These are phyloP conservation scores for Lasioglossum lativentre DNA, from an alignment of 2,888 invertebrate genomes.

Conservation along the genomic window DNA sequence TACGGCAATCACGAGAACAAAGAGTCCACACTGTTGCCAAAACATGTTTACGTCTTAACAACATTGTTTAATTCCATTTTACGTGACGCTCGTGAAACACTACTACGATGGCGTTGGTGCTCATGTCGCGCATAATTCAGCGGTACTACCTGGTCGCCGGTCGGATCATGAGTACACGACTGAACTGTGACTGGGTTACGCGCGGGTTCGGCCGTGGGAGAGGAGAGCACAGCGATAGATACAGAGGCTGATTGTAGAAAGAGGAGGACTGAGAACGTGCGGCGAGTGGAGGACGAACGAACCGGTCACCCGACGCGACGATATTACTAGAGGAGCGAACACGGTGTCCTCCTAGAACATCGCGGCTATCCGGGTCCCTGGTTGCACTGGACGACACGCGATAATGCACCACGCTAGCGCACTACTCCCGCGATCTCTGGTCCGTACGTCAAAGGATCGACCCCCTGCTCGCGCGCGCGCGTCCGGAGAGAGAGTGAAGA, in stretches of 20 bases:
- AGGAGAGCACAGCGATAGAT: constrained; percentile 23
- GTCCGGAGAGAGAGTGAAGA: constrained; percentile 72
- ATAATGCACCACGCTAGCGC: constrained; percentile 69
- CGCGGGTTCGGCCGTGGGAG: constrained; percentile 11
- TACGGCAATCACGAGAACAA: constrained; percentile 84
- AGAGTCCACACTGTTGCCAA: constrained; percentile 84
- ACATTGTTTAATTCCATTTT: constrained; percentile 84
- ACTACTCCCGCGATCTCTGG: constrained; percentile 65
- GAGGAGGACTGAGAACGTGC: neutral
- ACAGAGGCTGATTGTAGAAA: neutral
- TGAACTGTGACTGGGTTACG: constrained; percentile 39
- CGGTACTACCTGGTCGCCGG: constrained; percentile 78
- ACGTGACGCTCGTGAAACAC: constrained; percentile 82
- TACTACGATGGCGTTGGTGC: constrained; percentile 74
- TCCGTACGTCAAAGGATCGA: constrained; percentile 58
- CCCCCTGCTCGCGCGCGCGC: constrained; percentile 70
- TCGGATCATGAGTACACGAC: constrained; percentile 73
- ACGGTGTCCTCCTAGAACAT: constrained; percentile 57
- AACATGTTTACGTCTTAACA: constrained; percentile 85
- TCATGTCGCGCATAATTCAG: constrained; percentile 79
- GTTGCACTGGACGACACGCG: constrained; percentile 64
- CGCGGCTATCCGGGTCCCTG: constrained; percentile 41
- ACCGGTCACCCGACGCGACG: constrained; percentile 51
- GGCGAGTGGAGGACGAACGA: constrained; percentile 29
- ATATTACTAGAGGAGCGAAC: constrained; percentile 32